Evolutionary conservation across 1,140 invertebrate species (phyloP).

Genomic region (Matsumurasca onukii): DNA sequence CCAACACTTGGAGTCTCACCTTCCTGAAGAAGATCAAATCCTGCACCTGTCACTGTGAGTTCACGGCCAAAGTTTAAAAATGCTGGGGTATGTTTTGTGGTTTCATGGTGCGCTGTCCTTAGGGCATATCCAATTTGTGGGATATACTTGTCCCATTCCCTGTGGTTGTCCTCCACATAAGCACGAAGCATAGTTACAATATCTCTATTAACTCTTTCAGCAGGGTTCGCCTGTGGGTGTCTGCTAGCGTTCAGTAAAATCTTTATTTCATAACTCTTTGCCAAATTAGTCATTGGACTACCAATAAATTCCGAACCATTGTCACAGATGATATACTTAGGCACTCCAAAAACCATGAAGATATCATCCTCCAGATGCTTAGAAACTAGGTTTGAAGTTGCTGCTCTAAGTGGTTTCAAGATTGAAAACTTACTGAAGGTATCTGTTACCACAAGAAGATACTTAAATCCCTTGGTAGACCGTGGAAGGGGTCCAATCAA

Average conservation of each 20-base stretch:
- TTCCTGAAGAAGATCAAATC: background rate
- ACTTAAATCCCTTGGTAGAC: background rate
- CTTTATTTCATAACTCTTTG: background rate
- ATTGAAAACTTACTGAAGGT: background rate
- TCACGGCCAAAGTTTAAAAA: background rate
- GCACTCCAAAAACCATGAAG: background rate
- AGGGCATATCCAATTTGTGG: background rate
- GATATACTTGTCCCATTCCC: background rate
- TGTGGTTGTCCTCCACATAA: background rate
- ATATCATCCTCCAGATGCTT: background rate
- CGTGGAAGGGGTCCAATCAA: background rate
- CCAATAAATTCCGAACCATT: background rate
- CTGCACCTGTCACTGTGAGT: too few species aligned
- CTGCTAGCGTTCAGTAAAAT: background rate
- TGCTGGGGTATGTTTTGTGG: background rate
- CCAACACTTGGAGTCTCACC: background rate
- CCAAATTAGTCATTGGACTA: background rate
- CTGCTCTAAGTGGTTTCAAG: background rate
- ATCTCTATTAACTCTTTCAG: too few species aligned
- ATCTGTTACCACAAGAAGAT: background rate
- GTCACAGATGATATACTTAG: background rate
- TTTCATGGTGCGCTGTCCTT: background rate
- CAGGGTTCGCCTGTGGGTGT: background rate
- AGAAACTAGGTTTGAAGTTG: background rate
- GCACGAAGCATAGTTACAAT: background rate